phyloP scores from a whole-genome alignment of 2,888 invertebrate genomes.

The Spodoptera exigua region DNA sequence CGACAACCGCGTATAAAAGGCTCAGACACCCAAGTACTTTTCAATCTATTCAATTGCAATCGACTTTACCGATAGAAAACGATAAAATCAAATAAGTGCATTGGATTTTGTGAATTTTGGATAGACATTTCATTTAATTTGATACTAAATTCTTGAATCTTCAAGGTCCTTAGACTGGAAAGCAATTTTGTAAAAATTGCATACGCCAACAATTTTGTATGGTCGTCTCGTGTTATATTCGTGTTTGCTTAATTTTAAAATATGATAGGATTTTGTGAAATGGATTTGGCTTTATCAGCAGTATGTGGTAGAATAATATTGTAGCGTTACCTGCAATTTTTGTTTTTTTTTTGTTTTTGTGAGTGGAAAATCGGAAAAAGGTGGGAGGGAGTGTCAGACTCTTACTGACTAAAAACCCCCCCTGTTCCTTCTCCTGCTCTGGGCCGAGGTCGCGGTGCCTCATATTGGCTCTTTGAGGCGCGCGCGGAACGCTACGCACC shows the following conservation, averaged over 20 bases:
- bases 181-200: slow-evolving; percentile 45
- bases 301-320: too few species aligned
- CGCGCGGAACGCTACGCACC: too few species aligned
- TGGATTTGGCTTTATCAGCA: slow-evolving; percentile 8
- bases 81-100: slow-evolving; percentile 17
- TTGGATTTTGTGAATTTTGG: background rate
- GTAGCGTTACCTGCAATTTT: too few species aligned
- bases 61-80: slow-evolving; percentile 10
- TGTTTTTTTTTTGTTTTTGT: too few species aligned
- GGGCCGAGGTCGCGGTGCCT: too few species aligned
- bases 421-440: too few species aligned
- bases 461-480: too few species aligned
- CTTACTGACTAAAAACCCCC: too few species aligned
- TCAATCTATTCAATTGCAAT: background rate
- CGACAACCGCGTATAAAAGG: slow-evolving; percentile 3
- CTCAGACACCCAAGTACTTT: background rate
- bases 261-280: slow-evolving; percentile 9
- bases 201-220: slow-evolving; percentile 31
- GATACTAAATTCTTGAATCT: slow-evolving; percentile 31
- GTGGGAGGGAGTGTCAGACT: too few species aligned
- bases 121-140: slow-evolving; percentile 30
- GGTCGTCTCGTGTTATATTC: slow-evolving; percentile 12
- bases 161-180: slow-evolving; percentile 40
- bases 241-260: slow-evolving; percentile 27
- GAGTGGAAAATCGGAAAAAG: too few species aligned